Conservation (phyloP, 2,797 vertebrate species). For the Gallinago nigripennis region DNA sequence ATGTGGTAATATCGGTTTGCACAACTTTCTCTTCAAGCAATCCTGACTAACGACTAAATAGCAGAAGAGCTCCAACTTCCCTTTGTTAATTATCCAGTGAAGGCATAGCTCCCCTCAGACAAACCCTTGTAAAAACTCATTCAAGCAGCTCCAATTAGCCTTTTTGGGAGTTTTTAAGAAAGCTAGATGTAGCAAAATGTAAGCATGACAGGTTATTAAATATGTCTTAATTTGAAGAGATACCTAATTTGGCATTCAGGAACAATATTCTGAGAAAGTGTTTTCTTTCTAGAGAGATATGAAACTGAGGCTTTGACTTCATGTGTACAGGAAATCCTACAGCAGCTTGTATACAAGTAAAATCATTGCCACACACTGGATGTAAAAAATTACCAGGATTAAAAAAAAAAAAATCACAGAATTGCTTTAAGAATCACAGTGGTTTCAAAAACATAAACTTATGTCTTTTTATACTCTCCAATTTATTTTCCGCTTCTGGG, state of each 20-base stretch:
- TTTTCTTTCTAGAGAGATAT: not conserved
- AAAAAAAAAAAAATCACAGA: not conserved
- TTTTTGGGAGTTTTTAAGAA: not conserved
- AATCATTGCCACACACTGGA: not conserved
- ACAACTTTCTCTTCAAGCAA: slow-evolving; percentile 13
- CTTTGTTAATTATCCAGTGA: not conserved
- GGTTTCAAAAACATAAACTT: not conserved
- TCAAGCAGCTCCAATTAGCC: not conserved
- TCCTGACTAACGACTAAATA: not conserved
- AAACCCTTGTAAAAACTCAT: not conserved
- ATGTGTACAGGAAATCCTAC: not conserved
- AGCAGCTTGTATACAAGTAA: not conserved
- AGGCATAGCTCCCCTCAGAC: not conserved
- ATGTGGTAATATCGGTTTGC: not conserved
- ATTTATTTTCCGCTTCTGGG: not conserved
- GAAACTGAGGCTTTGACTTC: not conserved
- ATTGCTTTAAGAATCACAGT: not conserved
- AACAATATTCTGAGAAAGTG: not conserved
- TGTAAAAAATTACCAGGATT: slow-evolving; percentile 11
- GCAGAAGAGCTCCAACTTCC: not conserved
- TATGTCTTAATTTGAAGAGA: not conserved
- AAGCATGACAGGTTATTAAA: not conserved
- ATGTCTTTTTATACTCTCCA: not conserved
- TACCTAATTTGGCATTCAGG: not conserved
- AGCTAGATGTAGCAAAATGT: not conserved